Evolutionary conservation across 2,797 vertebrate genomes (phyloP), one percentile per base, ranked within the genome.

Genomic region (Melanogrammus aeglefinus): DNA sequence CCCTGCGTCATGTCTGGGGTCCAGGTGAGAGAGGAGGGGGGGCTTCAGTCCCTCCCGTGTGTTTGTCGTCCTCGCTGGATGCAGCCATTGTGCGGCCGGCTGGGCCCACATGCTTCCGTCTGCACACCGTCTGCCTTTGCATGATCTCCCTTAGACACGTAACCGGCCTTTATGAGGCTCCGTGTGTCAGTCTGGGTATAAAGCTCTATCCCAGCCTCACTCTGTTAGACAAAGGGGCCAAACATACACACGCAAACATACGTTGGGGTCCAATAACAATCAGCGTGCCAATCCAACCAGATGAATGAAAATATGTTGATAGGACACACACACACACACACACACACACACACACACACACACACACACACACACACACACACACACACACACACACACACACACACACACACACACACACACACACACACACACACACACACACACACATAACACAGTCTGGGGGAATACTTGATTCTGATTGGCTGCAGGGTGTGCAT

Each of bases 1-100:
- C 88, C 91, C 88, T 84, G 90, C 91, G 93, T 85, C 88, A 95
- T 95, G 94, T 94, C 94, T 91, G 93, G 91, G 89, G 89, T 94
- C 87, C 94, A 94, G 74, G 94, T 95, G 86, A 92, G 93, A 81
- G 2, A 71, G 10, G 29, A 33, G 13, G 21, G 4, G 4, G 31
- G 33, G 21, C 36, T 73, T n/a, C 3, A 3, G 36, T n/a, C 72
- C 7, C 33, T 9, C 35, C 21, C n/a, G 6, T 73, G 38, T 38
- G 18, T 39, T 41, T 74, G 38, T 73, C 21, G 4, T 21, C 9
- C 36, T 38, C 21, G 73, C 74, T 81, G 70, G 82, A 86, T 78
- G 18, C 72, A 38, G 63, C 16, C 0, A 4, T 69, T 41, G 73
- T 38, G 24, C 63, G 36, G 63, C 21, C 6, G 4, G 47, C 57